A percentile compares a stretch with the other conserved stretches of the same genome.
phyloP scores from a whole-genome alignment of 2,113 vertebrate species.

The Carettochelys insculpta region DNA sequence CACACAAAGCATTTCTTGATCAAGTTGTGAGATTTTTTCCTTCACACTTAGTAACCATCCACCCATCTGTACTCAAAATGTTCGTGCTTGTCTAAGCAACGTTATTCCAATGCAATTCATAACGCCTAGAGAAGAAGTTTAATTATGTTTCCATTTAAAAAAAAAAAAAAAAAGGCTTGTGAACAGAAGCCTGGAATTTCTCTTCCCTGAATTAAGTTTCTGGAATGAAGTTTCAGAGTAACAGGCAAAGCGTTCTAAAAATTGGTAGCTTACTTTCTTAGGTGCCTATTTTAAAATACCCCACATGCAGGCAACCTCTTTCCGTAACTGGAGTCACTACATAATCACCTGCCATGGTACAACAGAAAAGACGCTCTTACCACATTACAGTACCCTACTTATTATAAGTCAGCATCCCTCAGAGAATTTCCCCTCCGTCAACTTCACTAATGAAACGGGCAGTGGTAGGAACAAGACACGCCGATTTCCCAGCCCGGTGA shows the following conservation, averaged over 20 bases:
- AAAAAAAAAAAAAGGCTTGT: background rate
- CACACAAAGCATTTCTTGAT: background rate
- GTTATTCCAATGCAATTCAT: accelerated
- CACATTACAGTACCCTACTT: background rate
- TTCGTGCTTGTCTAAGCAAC: background rate
- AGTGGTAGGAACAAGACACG: background rate
- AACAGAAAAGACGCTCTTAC: background rate
- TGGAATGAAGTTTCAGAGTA: background rate
- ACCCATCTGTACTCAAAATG: background rate
- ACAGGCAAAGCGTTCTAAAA: background rate
- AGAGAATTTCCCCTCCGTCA: background rate
- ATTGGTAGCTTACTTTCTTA: background rate
- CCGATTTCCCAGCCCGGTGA: background rate
- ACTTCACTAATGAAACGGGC: background rate
- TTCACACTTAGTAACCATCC: background rate
- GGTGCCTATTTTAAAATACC: background rate
- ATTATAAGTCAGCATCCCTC: background rate
- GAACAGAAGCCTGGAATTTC: background rate
- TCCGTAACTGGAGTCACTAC: background rate
- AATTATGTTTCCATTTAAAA: background rate
- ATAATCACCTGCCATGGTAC: background rate
- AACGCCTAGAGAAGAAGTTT: accelerated
- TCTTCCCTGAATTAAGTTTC: background rate
- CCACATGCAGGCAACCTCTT: background rate
- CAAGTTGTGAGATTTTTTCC: background rate